A percentile compares a stretch with the other conserved stretches of the same genome.
Evolutionary conservation across 2,797 vertebrate species (phyloP).

Genomic region (Babyrousa celebensis): DNA sequence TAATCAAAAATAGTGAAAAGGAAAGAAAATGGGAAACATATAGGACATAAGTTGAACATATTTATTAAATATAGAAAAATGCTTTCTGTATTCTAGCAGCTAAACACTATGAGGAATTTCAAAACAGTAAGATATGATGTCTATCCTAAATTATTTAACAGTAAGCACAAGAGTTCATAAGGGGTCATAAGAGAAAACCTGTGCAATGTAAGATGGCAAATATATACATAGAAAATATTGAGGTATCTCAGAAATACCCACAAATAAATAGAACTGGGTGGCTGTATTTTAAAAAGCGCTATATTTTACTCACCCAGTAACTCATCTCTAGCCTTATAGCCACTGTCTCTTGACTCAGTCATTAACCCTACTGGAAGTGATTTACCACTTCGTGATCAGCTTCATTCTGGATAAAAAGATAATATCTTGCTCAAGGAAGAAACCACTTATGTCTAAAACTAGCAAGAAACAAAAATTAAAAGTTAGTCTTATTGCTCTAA

Average conservation of each 20-base stretch:
- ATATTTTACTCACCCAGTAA: neutral
- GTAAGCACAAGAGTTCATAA: neutral
- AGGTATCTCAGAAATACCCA: neutral
- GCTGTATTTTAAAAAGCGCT: neutral
- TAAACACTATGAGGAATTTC: neutral
- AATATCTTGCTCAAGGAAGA: neutral
- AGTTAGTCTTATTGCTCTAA: neutral
- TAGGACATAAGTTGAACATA: neutral
- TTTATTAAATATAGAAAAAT: constrained; percentile 30
- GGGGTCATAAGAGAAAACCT: neutral
- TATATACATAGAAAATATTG: neutral
- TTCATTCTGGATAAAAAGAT: neutral
- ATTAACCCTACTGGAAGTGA: neutral
- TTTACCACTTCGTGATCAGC: neutral
- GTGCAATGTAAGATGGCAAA: neutral
- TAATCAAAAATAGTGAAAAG: neutral
- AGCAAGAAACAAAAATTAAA: constrained; percentile 36
- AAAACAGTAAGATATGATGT: neutral
- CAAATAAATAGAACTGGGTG: neutral
- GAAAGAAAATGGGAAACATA: neutral
- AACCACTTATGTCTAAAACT: neutral
- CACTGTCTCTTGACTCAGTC: neutral
- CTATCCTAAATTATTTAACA: neutral
- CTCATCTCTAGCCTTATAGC: neutral
- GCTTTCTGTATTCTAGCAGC: neutral